Evolutionary conservation across 2,113 vertebrate species (phyloP).

Genomic region (Pachyramphus minor): DNA sequence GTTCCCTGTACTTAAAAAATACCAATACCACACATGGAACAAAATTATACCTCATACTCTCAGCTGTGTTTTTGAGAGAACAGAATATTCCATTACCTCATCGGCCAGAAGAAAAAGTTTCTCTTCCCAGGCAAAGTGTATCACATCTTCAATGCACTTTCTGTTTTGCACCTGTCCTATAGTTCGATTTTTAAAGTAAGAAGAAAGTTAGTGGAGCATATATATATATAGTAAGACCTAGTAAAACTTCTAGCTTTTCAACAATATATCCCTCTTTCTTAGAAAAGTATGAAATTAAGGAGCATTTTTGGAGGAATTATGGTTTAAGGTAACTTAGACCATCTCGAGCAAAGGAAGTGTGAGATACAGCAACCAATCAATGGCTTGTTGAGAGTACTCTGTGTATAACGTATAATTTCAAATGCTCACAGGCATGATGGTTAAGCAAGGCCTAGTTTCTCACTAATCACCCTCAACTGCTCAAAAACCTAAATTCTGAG

Average conservation of each 20-base stretch:
- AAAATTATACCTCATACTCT: not conserved
- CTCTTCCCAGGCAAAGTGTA: slow-evolving; percentile 87
- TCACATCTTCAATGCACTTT: slow-evolving; percentile 86
- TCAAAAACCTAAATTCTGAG: not conserved
- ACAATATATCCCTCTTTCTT: not conserved
- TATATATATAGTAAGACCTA: not conserved
- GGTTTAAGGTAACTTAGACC: not conserved
- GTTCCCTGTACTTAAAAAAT: not conserved
- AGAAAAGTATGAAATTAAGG: not conserved
- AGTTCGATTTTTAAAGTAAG: slow-evolving; percentile 31
- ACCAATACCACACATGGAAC: not conserved
- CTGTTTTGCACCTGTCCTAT: slow-evolving; percentile 86
- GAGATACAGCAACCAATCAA: not conserved
- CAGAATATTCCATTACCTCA: slow-evolving; percentile 72
- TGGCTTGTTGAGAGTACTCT: not conserved
- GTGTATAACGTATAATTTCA: not conserved
- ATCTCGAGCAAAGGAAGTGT: not conserved
- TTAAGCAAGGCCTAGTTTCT: not conserved
- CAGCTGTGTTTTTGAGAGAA: not conserved
- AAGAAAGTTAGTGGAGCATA: not conserved
- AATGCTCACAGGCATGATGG: not conserved
- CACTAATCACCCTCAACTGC: not conserved
- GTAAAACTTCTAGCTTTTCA: not conserved
- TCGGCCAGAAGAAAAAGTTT: slow-evolving; percentile 87
- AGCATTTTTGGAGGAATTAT: not conserved